Evolutionary conservation across 92 coral and sea anemone species (phyloP).

Genomic region (Phenganax stokvisi): DNA sequence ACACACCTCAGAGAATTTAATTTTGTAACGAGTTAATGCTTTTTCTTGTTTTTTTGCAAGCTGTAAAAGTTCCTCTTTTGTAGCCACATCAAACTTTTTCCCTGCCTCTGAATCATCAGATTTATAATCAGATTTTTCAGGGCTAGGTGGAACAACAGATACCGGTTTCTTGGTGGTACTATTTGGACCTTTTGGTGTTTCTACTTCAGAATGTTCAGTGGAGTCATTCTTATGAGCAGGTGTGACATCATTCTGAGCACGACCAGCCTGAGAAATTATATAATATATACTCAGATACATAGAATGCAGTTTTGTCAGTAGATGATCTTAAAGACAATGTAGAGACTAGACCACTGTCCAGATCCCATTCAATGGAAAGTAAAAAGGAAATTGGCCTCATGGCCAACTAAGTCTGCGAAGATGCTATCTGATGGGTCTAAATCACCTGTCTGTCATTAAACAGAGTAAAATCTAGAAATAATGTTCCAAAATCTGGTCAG

Average conservation of each 20-base stretch:
- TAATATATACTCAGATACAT: neutral
- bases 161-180: constrained; percentile 31
- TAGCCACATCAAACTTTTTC: constrained; percentile 63
- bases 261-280: constrained; percentile 26
- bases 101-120: constrained; percentile 91
- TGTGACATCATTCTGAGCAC: constrained; percentile 32
- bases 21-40: constrained; percentile 75
- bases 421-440: no score
- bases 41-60: constrained; percentile 81
- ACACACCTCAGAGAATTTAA: constrained; percentile 81
- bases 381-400: no score
- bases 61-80: constrained; percentile 73
- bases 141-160: constrained; percentile 59
- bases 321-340: no score
- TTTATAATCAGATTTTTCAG: constrained; percentile 55
- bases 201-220: constrained; percentile 34
- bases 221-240: constrained; percentile 11
- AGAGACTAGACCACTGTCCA: no score
- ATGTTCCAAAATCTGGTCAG: no score
- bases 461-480: no score
- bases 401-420: no score
- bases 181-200: constrained; percentile 61
- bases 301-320: neutral
- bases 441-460: no score
- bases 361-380: no score